Evolutionary conservation across 2,888 invertebrate species (phyloP), one percentile per base, ranked within the genome.

Genomic region (Zygaena filipendulae): DNA sequence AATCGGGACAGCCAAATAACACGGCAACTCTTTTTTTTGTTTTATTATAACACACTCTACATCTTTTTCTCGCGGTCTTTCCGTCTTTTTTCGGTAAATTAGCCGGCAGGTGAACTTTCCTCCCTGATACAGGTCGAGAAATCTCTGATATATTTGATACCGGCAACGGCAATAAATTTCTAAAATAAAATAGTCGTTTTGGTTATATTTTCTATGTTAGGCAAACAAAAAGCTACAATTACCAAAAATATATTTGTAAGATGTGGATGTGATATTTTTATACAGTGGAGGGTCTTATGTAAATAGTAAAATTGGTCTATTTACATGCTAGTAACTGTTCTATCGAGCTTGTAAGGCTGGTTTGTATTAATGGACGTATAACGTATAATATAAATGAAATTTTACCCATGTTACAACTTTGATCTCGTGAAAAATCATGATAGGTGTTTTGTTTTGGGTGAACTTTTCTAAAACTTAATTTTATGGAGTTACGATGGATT

Each of bases 61-160:
- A 36, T 14, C 33, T 20, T 29, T 27, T 36, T 29, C 31, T 36
- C 25, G 21, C 23, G 16, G 33, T 31, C 24, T 20, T 33, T 6
- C 26, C 26, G 18, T 29, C 8, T 13, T 9, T 33, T 29, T 29
- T 33, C 7, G 30, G 29, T n/a, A 36, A 29, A 10, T 29, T 21
- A 10, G 13, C 29, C 3, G 33, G 33, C 12, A 36, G 16, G 23
- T 33, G 36, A 22, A 32, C 27, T 24, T 14, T 32, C 16, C 16
- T 7, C n/a, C n/a, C n/a, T n/a, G n/a, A n/a, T n/a, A n/a, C n/a
- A n/a, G n/a, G n/a, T n/a, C n/a, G n/a, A n/a, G n/a, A n/a, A n/a
- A n/a, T n/a, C n/a, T n/a, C n/a, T n/a, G n/a, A n/a, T n/a, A n/a
- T n/a, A n/a, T n/a, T n/a, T n/a, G n/a, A n/a, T 16, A 6, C 7